phyloP scores from a whole-genome alignment of 2,113 vertebrate species.

The Tenrec ecaudatus region DNA sequence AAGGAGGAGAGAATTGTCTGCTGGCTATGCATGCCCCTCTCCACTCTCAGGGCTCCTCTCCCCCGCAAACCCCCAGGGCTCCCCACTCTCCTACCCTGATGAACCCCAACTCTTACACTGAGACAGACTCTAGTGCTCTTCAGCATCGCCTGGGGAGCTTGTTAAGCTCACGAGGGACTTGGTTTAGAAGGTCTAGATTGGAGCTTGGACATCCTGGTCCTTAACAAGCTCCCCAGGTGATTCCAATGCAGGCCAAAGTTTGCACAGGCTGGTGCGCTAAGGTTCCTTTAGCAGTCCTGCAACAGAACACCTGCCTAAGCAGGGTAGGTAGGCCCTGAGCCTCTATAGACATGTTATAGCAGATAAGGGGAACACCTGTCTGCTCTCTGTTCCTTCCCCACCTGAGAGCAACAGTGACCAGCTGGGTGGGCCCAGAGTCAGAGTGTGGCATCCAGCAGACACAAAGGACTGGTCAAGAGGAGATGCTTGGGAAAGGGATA shows the following conservation, averaged over 20 bases:
- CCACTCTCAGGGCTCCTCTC: neutral
- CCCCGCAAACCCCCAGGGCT: neutral
- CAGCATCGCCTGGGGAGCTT: constrained; percentile 60
- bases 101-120: neutral
- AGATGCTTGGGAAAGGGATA: neutral
- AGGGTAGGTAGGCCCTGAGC: neutral
- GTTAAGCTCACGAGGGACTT: constrained; percentile 55
- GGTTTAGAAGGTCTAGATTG: constrained; percentile 43
- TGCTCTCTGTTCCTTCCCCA: neutral
- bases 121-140: neutral
- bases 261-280: constrained; percentile 2
- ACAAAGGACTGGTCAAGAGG: neutral
- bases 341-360: neutral
- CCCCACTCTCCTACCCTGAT: neutral
- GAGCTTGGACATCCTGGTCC: neutral
- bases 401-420: neutral
- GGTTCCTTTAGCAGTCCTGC: neutral
- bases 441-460: neutral
- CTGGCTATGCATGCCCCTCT: neutral
- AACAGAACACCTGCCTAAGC: constrained; percentile 18
- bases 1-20: neutral
- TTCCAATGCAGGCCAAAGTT: constrained; percentile 30
- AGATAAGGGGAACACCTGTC: neutral
- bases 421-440: neutral
- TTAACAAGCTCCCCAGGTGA: constrained; percentile 46